Evolutionary conservation across 2,113 vertebrate species (phyloP).

Genomic region (Bolborhynchus lineola): DNA sequence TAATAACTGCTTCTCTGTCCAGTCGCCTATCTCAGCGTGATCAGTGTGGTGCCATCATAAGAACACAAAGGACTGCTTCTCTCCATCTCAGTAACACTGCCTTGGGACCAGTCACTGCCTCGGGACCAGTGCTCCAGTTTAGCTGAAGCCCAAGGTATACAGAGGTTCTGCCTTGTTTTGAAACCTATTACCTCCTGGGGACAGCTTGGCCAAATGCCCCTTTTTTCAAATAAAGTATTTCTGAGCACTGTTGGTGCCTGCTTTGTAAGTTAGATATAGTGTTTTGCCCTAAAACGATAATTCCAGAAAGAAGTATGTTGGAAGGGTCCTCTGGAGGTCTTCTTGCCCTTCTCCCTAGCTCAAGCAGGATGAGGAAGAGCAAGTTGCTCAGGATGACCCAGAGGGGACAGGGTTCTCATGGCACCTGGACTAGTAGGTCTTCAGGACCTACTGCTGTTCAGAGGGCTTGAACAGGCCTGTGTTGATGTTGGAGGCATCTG

Average conservation of each 20-base stretch:
- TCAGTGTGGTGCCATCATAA: accelerated
- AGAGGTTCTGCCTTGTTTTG: not conserved
- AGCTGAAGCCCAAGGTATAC: not conserved
- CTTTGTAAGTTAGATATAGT: not conserved
- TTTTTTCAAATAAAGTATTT: not conserved
- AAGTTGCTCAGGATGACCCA: not conserved
- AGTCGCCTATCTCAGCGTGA: not conserved
- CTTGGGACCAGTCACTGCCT: accelerated
- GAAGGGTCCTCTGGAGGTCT: not conserved
- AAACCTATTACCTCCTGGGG: not conserved
- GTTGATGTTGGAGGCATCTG: not conserved
- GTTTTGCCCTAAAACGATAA: not conserved
- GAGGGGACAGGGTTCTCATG: not conserved
- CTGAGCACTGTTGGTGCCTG: not conserved
- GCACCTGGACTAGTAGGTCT: not conserved
- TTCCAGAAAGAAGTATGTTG: not conserved
- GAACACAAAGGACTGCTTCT: not conserved
- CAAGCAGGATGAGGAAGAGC: not conserved
- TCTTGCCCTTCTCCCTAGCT: not conserved
- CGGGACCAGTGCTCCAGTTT: not conserved
- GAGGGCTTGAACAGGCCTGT: not conserved
- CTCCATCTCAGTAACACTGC: accelerated
- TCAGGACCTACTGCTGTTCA: not conserved
- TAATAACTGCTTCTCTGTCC: not conserved
- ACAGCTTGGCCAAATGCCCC: not conserved